These are phyloP conservation scores for Caenorhabditis doughertyi DNA, from an alignment of 2,888 invertebrate genomes.

Conservation along the genomic window DNA sequence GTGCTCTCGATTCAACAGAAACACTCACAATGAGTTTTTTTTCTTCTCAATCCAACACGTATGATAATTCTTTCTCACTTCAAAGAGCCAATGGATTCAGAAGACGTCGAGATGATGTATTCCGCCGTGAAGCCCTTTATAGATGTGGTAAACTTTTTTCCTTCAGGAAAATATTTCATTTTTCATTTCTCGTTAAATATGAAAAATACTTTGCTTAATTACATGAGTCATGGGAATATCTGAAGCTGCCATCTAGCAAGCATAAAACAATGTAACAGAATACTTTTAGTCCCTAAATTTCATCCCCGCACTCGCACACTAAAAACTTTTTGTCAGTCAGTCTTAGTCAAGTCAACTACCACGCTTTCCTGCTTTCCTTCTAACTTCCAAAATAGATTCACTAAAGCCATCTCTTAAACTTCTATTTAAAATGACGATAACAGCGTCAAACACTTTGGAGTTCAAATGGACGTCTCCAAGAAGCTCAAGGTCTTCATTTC, in stretches of 20 bases:
- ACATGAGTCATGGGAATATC: constrained; percentile 33
- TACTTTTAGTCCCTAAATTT: constrained; percentile 40
- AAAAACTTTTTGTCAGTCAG: constrained; percentile 46
- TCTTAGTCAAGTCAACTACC: constrained; percentile 9
- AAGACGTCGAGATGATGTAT: constrained; percentile 39
- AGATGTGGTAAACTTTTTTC: constrained; percentile 14
- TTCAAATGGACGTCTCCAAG: constrained; percentile 67
- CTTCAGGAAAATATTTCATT: too few relatives aligned
- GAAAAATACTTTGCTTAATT: constrained; percentile 56
- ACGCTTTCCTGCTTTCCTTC: constrained; percentile 24
- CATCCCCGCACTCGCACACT: constrained; percentile 10
- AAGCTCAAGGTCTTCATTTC: constrained; percentile 57
- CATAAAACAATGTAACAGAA: constrained; percentile 50
- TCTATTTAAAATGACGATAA: constrained; percentile 58
- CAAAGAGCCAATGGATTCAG: constrained; percentile 48
- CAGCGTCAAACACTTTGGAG: constrained; percentile 64
- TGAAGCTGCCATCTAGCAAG: constrained; percentile 9
- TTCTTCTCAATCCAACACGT: neutral
- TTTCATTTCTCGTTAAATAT: too few relatives aligned
- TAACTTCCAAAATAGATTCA: constrained; percentile 55
- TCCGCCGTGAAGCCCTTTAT: constrained; percentile 35
- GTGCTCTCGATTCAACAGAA: neutral
- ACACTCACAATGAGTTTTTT: constrained; percentile 4
- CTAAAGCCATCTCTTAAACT: constrained; percentile 41
- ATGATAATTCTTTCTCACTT: constrained; percentile 23